Evolutionary conservation across 2,888 invertebrate genomes (phyloP).

Genomic region (Brenthis hecate): DNA sequence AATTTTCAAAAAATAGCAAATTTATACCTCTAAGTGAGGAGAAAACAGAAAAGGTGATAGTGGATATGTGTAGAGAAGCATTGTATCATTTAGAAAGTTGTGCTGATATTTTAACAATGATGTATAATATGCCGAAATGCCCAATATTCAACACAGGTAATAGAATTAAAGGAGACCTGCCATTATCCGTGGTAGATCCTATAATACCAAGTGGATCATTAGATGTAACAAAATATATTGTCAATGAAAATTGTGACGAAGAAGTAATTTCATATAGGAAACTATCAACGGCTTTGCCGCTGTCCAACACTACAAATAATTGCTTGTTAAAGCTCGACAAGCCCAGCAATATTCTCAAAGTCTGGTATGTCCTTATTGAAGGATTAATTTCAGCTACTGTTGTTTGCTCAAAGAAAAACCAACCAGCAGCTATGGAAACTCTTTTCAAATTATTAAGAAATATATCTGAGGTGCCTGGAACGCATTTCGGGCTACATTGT

Average conservation of each 20-base stretch:
- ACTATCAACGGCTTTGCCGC: slow-evolving; percentile 78
- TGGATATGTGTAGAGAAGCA: slow-evolving; percentile 88
- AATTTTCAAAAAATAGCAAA: slow-evolving; percentile 76
- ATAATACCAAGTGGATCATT: slow-evolving; percentile 88
- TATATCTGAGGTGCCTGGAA: slow-evolving; percentile 90
- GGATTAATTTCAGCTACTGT: slow-evolving; percentile 91
- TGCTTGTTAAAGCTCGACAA: slow-evolving; percentile 87
- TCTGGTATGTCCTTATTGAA: slow-evolving; percentile 94
- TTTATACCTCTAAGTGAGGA: slow-evolving; percentile 75
- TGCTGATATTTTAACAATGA: slow-evolving; percentile 92
- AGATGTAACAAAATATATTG: slow-evolving; percentile 86
- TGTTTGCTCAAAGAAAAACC: slow-evolving; percentile 93
- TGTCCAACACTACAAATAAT: slow-evolving; percentile 75
- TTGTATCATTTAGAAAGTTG: slow-evolving; percentile 93
- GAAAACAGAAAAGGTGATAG: slow-evolving; percentile 74
- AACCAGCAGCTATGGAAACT: slow-evolving; percentile 92
- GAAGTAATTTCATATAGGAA: slow-evolving; percentile 86
- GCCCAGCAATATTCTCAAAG: slow-evolving; percentile 91
- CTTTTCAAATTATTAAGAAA: slow-evolving; percentile 92
- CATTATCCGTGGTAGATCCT: slow-evolving; percentile 91
- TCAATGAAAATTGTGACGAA: slow-evolving; percentile 85
- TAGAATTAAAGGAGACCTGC: slow-evolving; percentile 89
- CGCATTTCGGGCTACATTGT: slow-evolving; percentile 94
- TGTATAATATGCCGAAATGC: slow-evolving; percentile 97
- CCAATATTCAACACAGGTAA: slow-evolving; percentile 96